Conservation (phyloP, 2,888 invertebrate species). For the Nebria brevicollis region DNA sequence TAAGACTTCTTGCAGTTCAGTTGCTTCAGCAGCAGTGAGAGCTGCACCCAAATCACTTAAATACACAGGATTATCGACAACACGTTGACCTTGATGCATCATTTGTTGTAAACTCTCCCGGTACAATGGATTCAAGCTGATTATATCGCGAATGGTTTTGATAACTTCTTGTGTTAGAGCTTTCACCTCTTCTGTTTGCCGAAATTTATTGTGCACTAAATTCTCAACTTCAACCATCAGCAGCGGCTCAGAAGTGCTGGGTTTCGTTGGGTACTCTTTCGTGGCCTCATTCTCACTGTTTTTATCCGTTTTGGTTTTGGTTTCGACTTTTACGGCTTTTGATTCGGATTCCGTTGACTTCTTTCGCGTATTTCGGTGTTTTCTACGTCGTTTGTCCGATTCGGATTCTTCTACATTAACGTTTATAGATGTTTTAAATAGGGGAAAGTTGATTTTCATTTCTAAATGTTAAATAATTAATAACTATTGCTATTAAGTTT, state of each 20-base stretch:
- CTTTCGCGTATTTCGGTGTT: constrained; percentile 60
- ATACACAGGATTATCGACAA: constrained; percentile 98
- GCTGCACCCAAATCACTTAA: constrained; percentile 96
- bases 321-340: constrained; percentile 50
- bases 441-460: constrained; percentile 85
- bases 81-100: constrained; percentile 94
- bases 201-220: constrained; percentile 86
- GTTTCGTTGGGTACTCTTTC: constrained; percentile 49
- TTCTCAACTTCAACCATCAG: constrained; percentile 97
- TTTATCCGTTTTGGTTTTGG: constrained; percentile 49
- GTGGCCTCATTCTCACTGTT: constrained; percentile 48
- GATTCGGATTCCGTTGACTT: constrained; percentile 52
- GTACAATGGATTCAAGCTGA: constrained; percentile 96
- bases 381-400: constrained; percentile 68
- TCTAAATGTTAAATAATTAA: constrained; percentile 60
- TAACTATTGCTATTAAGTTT: not conserved
- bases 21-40: constrained; percentile 89
- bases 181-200: constrained; percentile 94
- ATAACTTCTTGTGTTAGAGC: constrained; percentile 96
- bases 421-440: constrained; percentile 84
- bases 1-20: constrained; percentile 90
- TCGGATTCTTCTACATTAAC: constrained; percentile 82
- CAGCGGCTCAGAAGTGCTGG: constrained; percentile 64
- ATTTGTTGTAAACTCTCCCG: constrained; percentile 98
- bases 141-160: constrained; percentile 97